A percentile compares a stretch with the other conserved stretches of the same genome.
Evolutionary conservation across 2,797 vertebrate genomes (phyloP).

Genomic region (Hydrolagus colliei): DNA sequence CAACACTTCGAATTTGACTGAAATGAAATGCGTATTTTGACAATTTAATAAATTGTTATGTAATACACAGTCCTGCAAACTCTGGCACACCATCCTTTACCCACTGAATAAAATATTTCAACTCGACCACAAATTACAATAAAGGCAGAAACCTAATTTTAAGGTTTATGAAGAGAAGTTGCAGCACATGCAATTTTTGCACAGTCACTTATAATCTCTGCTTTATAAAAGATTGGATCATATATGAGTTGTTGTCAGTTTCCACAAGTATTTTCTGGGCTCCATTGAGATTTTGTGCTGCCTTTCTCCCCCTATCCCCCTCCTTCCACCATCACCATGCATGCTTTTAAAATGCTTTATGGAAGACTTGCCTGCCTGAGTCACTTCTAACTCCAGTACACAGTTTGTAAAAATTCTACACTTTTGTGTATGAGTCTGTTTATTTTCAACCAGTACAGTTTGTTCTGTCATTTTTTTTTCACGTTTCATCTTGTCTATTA

Average conservation of each 20-base stretch:
- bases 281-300: too few species aligned
- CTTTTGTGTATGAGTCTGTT: background rate
- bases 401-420: background rate
- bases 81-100: background rate
- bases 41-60: background rate
- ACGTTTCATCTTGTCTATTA: conserved; percentile 7
- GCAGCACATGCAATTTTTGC: background rate
- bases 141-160: conserved; percentile 27
- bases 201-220: background rate
- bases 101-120: background rate
- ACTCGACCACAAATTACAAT: conserved; percentile 3
- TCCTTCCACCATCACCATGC: too few species aligned
- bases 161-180: background rate
- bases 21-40: too few species aligned
- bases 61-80: background rate
- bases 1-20: too few species aligned
- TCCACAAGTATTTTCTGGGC: too few species aligned
- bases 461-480: background rate
- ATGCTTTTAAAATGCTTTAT: too few species aligned
- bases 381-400: background rate
- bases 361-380: background rate
- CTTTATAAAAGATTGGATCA: background rate
- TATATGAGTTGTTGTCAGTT: background rate
- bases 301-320: too few species aligned
- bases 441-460: background rate